Evolutionary conservation across 2,113 vertebrate genomes (phyloP).

Genomic region (Anolis sagrei): DNA sequence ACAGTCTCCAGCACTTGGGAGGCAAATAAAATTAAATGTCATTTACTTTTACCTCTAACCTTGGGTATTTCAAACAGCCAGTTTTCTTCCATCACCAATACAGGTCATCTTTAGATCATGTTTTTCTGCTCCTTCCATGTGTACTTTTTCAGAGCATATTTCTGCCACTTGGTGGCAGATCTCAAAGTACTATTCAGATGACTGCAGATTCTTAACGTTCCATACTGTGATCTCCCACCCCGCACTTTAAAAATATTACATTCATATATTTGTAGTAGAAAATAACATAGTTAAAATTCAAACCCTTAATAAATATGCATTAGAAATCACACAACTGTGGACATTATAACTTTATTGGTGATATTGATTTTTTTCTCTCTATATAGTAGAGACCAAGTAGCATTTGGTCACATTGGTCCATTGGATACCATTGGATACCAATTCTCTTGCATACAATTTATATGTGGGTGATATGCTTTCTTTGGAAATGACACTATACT

Average conservation of each 20-base stretch:
- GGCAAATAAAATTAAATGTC: neutral
- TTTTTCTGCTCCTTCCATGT: neutral
- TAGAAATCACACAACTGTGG: too few species aligned
- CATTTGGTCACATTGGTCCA: neutral
- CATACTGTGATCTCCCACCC: neutral
- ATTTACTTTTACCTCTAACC: neutral
- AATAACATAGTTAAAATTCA: neutral
- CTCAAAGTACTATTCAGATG: rapidly evolving
- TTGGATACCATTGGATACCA: too few species aligned
- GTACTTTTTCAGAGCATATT: neutral
- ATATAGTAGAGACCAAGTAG: too few species aligned
- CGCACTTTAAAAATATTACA: neutral
- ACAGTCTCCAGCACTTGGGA: neutral
- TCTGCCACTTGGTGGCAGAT: conserved; percentile 31
- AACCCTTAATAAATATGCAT: neutral
- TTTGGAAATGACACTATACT: conserved; percentile 29
- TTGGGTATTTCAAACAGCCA: neutral
- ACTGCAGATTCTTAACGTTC: neutral
- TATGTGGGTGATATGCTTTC: neutral
- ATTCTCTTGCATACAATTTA: neutral
- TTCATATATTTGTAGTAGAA: neutral
- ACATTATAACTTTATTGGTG: too few species aligned
- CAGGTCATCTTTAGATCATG: too few species aligned
- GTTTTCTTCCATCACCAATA: neutral
- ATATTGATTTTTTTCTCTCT: neutral